Conservation (phyloP, 2,113 vertebrate species). For the Boulengerochromis microlepis region DNA sequence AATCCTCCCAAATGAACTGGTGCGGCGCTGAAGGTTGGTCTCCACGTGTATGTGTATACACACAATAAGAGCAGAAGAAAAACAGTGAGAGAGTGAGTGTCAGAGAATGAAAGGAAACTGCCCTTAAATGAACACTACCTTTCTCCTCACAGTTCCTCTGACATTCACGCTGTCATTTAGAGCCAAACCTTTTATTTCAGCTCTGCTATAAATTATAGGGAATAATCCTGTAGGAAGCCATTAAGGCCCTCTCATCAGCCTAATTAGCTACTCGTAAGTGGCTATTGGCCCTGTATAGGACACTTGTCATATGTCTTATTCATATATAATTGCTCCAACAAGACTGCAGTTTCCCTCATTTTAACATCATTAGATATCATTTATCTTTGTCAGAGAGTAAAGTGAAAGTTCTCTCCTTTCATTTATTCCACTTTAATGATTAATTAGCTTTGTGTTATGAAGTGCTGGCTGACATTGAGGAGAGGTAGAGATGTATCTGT, state of each 20-base stretch:
- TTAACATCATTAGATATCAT: conserved; percentile 40
- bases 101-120: neutral
- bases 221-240: conserved; percentile 32
- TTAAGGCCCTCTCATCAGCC: conserved; percentile 39
- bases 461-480: neutral
- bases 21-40: neutral
- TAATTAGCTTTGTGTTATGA: conserved; percentile 13
- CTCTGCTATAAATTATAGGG: neutral
- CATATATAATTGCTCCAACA: conserved; percentile 42
- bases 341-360: conserved; percentile 41
- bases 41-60: neutral
- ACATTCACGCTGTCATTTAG: neutral
- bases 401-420: conserved; percentile 21
- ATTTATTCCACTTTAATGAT: conserved; percentile 36
- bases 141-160: neutral
- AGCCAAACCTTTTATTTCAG: neutral
- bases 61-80: neutral
- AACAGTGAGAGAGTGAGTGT: neutral
- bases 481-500: neutral
- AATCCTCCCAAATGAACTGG: neutral
- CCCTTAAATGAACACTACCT: neutral
- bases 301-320: conserved; percentile 49
- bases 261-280: conserved; percentile 53
- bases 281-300: conserved; percentile 18
- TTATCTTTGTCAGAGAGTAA: conserved; percentile 22